Conservation (phyloP, 2,113 vertebrate genomes). For the Hemiscyllium ocellatum region DNA sequence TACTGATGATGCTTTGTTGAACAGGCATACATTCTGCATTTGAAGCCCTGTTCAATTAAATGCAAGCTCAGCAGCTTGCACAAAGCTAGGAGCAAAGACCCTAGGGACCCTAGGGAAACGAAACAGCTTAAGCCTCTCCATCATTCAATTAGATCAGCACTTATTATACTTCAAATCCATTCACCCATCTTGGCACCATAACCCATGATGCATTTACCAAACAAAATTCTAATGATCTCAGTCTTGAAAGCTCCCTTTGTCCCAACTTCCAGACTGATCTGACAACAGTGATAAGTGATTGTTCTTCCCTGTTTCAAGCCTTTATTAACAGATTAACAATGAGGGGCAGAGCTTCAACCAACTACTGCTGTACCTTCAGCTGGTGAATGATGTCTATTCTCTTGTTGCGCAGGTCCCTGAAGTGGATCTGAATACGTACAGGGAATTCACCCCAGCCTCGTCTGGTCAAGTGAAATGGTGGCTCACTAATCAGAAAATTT, state of each 20-base stretch:
- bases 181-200: neutral
- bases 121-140: neutral
- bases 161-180: too few species aligned
- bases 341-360: neutral
- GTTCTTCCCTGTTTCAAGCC: neutral
- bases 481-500: slow-evolving; percentile 64
- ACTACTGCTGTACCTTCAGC: slow-evolving; percentile 74
- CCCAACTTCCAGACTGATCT: neutral
- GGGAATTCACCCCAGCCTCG: slow-evolving; percentile 98
- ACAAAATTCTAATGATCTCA: neutral
- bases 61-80: neutral
- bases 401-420: slow-evolving; percentile 96
- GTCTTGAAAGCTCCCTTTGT: neutral
- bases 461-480: slow-evolving; percentile 90
- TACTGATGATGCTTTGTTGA: neutral
- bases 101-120: neutral
- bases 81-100: neutral
- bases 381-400: slow-evolving; percentile 97
- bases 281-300: neutral
- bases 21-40: neutral
- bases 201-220: neutral
- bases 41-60: neutral
- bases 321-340: neutral
- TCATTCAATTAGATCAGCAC: neutral
- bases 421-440: slow-evolving; percentile 95